phyloP scores from a whole-genome alignment of 2,888 invertebrate species.

The Bellardia bayeri region DNA sequence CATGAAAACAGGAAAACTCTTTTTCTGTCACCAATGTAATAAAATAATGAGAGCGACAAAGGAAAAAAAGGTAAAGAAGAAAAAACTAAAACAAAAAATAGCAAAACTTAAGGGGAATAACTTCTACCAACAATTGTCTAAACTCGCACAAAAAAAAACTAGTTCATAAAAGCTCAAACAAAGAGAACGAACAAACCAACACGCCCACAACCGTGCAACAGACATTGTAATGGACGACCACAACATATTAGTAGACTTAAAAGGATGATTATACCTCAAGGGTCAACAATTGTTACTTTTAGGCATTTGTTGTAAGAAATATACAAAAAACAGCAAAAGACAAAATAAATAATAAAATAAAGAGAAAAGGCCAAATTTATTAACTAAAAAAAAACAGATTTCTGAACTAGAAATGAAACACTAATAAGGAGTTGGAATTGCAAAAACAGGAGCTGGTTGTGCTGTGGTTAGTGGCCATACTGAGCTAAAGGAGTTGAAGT shows the following conservation, averaged over 20 bases:
- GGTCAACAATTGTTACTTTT: constrained; percentile 8
- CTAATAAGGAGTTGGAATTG: neutral
- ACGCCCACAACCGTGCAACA: neutral
- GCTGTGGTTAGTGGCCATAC: neutral
- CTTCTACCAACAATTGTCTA: neutral
- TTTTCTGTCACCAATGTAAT: constrained; percentile 6
- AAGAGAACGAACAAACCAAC: neutral
- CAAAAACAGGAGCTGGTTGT: neutral
- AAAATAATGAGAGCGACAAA: neutral
- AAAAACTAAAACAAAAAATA: neutral
- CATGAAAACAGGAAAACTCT: constrained; percentile 42
- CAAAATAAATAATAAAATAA: neutral
- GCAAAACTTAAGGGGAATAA: neutral
- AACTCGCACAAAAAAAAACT: neutral
- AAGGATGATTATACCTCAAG: neutral
- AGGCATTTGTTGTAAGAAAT: neutral
- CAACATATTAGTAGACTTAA: neutral
- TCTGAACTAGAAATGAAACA: neutral
- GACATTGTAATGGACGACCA: neutral
- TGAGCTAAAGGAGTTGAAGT: neutral
- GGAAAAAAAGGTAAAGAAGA: neutral
- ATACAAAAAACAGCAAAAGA: neutral
- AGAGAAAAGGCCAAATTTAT: neutral
- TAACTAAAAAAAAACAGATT: constrained; percentile 2
- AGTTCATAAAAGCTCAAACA: constrained; percentile 1